phyloP scores from a whole-genome alignment of 2,113 vertebrate genomes.

The Emydura subglobosa region DNA sequence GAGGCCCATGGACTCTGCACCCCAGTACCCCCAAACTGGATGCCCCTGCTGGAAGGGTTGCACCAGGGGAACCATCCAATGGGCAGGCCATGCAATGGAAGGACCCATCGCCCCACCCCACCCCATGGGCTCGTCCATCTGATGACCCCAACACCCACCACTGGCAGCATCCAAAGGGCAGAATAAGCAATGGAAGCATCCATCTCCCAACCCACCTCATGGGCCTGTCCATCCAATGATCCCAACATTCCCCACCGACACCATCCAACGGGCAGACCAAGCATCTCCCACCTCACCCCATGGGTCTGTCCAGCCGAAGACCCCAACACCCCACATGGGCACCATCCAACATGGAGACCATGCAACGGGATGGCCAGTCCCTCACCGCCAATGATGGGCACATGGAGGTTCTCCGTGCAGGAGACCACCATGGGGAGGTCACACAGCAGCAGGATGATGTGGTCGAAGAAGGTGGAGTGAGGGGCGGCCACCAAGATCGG shows the following conservation, averaged over 20 bases:
- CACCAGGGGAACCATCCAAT: too few relatives aligned
- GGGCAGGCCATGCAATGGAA: neutral
- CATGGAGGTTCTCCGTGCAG: slow-evolving; percentile 84
- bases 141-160: neutral
- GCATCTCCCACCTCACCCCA: neutral
- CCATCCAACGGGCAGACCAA: neutral
- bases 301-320: neutral
- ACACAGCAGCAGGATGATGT: slow-evolving; percentile 82
- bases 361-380: neutral
- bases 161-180: neutral
- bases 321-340: neutral
- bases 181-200: neutral
- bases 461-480: slow-evolving; percentile 90
- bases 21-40: neutral
- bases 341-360: neutral
- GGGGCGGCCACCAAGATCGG: slow-evolving; percentile 89
- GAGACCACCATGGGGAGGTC: slow-evolving; percentile 89
- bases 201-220: neutral
- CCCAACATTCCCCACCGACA: too few relatives aligned
- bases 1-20: neutral
- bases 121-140: neutral
- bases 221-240: neutral
- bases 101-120: neutral
- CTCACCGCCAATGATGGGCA: slow-evolving; percentile 92
- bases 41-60: neutral